Base-by-base conservation (phyloP, 2,113 vertebrate genomes). In the Forbesichthys papilliferus region DNA sequence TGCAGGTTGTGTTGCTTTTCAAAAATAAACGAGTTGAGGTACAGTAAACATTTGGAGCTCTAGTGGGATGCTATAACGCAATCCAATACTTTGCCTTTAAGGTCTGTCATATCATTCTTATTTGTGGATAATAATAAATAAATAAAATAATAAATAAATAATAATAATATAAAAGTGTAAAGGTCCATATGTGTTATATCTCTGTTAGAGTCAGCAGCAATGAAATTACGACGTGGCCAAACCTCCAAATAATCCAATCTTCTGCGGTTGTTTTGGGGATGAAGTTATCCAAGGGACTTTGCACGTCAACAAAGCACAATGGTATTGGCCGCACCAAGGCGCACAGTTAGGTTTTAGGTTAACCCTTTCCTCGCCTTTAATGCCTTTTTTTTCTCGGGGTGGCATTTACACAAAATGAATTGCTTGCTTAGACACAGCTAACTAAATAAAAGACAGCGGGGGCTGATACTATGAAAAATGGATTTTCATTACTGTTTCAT, bases 401-500 rank as follows among this genome's bases (percentile, higher is more conserved):
- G 96, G 95, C 96, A 98, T 98, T 96, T 97, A 93, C 93, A 93
- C 93, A 95, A 95, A 98, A 98, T 97, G 96, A 98, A 98, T 98
- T 97, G 96, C 96, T 98, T 96, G 95, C 96, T 98, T 96, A 98
- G 96, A 97, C 94, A 95, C 95, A 94, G 94, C 96, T 96, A 98
- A 97, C 96, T 97, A 98, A 97, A 96, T 97, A 97, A 97, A 96
- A 97, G 95, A 94, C 94, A 95, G 94, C 94, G 93, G 89, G 94
- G 94, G 94, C 95, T 94, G 95, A 98, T 98, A 98, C 95, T 98
- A 99, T 98, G 98, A 99, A 99, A 99, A 99, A 99, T 98, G 96
- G 96, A 98, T 99, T 98, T 99, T 98, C 98, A 99, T 99, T 99
- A 98, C 94, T 90, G 94, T 98, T 98, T 98, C 97, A 99, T 98